Evolutionary conservation across 2,797 vertebrate genomes (phyloP).

Genomic region (Avahi laniger): DNA sequence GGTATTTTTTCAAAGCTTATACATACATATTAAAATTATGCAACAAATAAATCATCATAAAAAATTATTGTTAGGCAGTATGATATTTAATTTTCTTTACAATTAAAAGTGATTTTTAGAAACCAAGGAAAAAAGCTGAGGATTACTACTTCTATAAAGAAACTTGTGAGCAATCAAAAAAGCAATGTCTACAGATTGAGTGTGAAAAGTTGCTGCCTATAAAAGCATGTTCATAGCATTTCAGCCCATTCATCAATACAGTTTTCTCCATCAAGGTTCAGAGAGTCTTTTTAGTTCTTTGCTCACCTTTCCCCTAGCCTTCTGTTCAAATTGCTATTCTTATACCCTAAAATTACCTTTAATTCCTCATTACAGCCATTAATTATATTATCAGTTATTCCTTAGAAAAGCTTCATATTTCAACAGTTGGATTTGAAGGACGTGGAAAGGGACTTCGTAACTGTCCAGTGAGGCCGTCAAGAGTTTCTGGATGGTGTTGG

Average conservation of each 20-base stretch:
- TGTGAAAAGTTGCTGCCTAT: background rate
- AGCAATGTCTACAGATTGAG: rapidly evolving
- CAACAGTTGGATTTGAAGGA: background rate
- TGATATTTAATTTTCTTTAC: background rate
- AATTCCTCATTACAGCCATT: background rate
- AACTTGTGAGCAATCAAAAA: background rate
- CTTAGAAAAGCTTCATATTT: background rate
- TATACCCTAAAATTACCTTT: background rate
- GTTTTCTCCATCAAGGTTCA: background rate
- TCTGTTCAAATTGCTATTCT: background rate
- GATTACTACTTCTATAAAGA: background rate
- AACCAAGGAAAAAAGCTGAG: background rate
- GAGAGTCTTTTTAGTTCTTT: background rate
- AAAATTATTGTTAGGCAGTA: background rate
- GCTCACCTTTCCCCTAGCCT: background rate
- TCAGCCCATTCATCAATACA: background rate
- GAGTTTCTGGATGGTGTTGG: background rate
- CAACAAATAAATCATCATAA: background rate
- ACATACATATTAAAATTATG: background rate
- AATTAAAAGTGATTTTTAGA: background rate
- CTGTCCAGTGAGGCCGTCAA: background rate
- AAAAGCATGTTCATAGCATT: background rate
- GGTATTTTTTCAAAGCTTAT: background rate
- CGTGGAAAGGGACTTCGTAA: background rate
- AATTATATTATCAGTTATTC: background rate